Base-by-base conservation (phyloP, 2,113 vertebrate genomes). In the Tyto alba region DNA sequence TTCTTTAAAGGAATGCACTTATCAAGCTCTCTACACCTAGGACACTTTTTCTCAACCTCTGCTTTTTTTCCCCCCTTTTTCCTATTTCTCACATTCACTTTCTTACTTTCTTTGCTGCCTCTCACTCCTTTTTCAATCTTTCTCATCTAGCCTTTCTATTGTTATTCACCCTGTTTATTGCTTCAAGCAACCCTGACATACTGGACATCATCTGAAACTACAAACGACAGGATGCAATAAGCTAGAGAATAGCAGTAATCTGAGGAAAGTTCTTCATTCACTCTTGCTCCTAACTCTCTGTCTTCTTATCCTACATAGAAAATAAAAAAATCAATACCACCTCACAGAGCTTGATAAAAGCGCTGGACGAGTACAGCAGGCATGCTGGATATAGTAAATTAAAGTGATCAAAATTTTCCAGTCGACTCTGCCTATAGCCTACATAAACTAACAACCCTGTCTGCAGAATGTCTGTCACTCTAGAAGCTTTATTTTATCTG, bases 301-400 rank as follows among this genome's bases (percentile, higher is more conserved):
- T 99, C 99, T 99, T 99, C 99, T 99, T 99, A 99, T 99, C 99
- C 99, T 98, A 98, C 98, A 99, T 97, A 99, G 99, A 99, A 99
- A 99, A 99, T 99, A 99, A 99, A 99, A 99, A 99, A 99, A 99
- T 99, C 99, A 99, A 99, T 99, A 99, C 98, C 78, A 92, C 98
- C 99, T 99, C 99, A 98, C 98, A 98, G 97, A 95, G 98, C 99
- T 99, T 99, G 99, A 99, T 99, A 99, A 99, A 99, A 99, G 98
- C 98, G 97, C 98, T 97, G 98, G 98, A 98, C 97, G 96, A 98
- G 98, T 98, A 98, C 98, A 98, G 98, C 98, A 98, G 98, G 98
- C 98, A 95, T 90, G 98, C 99, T 99, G 98, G 98, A 99, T 99
- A 98, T 98, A 99, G 99, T 99, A 99, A 99, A 99, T 99, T 99